These are phyloP conservation scores for Temnothorax curvispinosus DNA, from an alignment of 1,140 invertebrate species.

Conservation along the genomic window DNA sequence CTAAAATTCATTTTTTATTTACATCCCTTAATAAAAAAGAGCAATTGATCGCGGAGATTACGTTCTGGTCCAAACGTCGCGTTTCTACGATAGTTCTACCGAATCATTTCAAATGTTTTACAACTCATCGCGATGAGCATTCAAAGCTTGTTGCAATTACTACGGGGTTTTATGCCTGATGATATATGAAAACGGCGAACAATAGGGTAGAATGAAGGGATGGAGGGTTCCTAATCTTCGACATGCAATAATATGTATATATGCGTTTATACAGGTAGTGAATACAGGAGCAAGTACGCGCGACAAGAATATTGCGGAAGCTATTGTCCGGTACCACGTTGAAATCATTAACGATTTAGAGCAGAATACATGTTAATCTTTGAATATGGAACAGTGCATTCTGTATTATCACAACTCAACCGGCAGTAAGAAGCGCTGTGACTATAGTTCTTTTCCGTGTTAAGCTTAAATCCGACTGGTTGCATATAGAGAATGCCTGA, in stretches of 20 bases:
- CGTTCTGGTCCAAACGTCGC: constrained; percentile 43
- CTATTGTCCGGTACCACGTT: constrained; percentile 24
- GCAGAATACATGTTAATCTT: constrained; percentile 5
- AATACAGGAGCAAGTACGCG: constrained; percentile 32
- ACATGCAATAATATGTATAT: constrained; percentile 25
- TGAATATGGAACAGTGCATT: background rate
- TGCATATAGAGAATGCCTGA: background rate
- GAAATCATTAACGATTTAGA: constrained; percentile 42
- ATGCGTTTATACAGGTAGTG: background rate
- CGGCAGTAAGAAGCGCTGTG: background rate
- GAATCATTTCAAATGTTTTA: constrained; percentile 74
- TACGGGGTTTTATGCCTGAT: constrained; percentile 62
- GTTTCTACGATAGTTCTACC: constrained; percentile 42
- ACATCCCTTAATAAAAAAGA: background rate
- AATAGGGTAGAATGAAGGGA: background rate
- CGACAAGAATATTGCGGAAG: constrained; percentile 55
- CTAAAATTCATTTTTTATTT: background rate
- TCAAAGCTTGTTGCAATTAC: constrained; percentile 67
- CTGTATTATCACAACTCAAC: background rate
- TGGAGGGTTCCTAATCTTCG: constrained; percentile 36
- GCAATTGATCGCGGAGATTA: constrained; percentile 73
- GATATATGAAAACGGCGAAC: constrained; percentile 64
- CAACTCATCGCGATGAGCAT: constrained; percentile 55
- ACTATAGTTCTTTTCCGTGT: background rate
- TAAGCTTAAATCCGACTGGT: background rate